These are phyloP conservation scores for Perodicticus potto DNA, from an alignment of 2,797 vertebrate genomes.

Conservation along the genomic window DNA sequence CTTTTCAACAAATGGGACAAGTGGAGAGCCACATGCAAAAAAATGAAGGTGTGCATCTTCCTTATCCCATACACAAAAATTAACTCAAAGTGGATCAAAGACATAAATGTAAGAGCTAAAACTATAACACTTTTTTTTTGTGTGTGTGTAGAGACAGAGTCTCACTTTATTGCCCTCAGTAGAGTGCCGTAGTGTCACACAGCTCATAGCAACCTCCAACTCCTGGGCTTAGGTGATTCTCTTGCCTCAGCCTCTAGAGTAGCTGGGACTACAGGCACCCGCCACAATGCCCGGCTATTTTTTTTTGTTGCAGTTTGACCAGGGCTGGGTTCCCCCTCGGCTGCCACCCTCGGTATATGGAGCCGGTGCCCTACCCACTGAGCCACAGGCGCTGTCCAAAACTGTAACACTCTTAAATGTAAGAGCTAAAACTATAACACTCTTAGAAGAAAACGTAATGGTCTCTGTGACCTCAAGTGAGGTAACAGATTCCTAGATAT, in stretches of 20 bases:
- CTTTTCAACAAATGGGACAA: conserved; percentile 48
- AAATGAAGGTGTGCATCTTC: background rate
- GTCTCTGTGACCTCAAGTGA: background rate
- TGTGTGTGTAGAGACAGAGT: too few species aligned
- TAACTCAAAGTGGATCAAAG: conserved; percentile 48
- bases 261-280: background rate
- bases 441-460: background rate
- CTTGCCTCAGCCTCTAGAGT: background rate
- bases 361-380: too few species aligned
- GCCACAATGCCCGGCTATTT: too few species aligned
- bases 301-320: too few species aligned
- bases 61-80: background rate
- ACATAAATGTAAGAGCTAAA: background rate
- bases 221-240: too few species aligned
- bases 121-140: background rate
- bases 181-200: too few species aligned
- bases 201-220: background rate
- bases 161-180: too few species aligned
- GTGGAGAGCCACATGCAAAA: background rate
- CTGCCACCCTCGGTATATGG: too few species aligned
- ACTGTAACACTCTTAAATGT: too few species aligned
- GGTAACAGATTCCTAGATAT: background rate
- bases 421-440: too few species aligned
- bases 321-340: too few species aligned
- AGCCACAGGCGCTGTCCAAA: too few species aligned